These are phyloP conservation scores for Corythaixoides concolor DNA, from an alignment of 2,113 vertebrate species.

Conservation along the genomic window DNA sequence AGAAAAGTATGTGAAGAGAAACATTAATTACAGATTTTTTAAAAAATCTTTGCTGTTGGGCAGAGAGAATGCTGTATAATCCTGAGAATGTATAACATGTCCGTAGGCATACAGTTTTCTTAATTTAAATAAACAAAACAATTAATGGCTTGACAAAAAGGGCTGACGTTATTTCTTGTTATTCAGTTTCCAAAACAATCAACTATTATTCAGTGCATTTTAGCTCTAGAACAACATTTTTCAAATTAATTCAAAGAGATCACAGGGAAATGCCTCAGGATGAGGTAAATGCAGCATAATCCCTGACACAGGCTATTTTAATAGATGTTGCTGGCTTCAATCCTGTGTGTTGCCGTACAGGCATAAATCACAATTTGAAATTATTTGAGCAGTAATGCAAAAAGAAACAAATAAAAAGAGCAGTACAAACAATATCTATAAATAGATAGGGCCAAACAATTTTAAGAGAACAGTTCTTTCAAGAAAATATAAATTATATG, in stretches of 20 bases:
- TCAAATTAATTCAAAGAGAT: slow-evolving; percentile 24
- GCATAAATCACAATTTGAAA: not conserved
- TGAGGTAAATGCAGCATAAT: not conserved
- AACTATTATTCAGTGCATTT: not conserved
- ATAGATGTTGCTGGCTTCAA: not conserved
- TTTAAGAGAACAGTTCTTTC: not conserved
- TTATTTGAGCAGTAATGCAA: not conserved
- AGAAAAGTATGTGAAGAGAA: not conserved
- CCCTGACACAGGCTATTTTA: slow-evolving; percentile 19
- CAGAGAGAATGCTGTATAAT: not conserved
- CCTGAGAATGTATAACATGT: not conserved
- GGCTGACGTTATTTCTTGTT: not conserved
- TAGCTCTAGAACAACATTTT: not conserved
- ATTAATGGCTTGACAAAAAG: slow-evolving; percentile 2
- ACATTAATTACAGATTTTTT: not conserved
- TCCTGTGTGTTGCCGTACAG: not conserved
- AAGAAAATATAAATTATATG: not conserved
- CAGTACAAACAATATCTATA: not conserved
- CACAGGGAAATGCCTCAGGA: slow-evolving; percentile 9
- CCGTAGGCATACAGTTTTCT: not conserved
- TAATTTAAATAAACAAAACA: slow-evolving; percentile 21
- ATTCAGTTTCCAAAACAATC: not conserved
- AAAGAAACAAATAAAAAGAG: not conserved
- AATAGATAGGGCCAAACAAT: not conserved
- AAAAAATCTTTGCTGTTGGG: not conserved